These are phyloP conservation scores for Enteromius fasciolatus DNA, from an alignment of 2,797 vertebrate species.

Conservation along the genomic window DNA sequence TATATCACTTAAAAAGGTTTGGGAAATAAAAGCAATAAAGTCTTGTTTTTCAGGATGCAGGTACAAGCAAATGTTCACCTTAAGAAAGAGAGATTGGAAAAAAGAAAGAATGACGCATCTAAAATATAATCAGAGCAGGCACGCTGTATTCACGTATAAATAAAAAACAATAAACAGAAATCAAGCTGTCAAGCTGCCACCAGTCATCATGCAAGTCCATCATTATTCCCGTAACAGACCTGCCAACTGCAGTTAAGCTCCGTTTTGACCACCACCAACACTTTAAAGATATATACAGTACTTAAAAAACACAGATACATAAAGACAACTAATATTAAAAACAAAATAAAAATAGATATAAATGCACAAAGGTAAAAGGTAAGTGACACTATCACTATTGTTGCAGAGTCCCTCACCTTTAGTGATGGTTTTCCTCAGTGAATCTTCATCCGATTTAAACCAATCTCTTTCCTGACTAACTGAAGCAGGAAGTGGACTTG, in stretches of 20 bases:
- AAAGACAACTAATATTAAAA: constrained; percentile 2
- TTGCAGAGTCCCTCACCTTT: constrained; percentile 47
- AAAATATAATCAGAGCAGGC: constrained; percentile 12
- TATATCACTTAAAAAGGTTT: background rate
- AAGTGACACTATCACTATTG: background rate
- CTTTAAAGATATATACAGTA: constrained; percentile 32
- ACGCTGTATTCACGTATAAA: background rate
- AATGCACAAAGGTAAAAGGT: background rate
- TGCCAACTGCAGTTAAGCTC: constrained; percentile 32
- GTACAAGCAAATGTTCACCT: constrained; percentile 30
- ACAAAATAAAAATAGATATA: background rate
- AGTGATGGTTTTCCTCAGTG: constrained; percentile 51
- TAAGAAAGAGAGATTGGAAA: background rate
- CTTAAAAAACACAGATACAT: constrained; percentile 5
- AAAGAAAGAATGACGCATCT: background rate
- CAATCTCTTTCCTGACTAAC: constrained; percentile 64
- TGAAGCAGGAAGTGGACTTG: constrained; percentile 55
- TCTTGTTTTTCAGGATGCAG: constrained; percentile 2
- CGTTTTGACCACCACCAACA: constrained; percentile 16
- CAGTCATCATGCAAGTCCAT: constrained; percentile 37
- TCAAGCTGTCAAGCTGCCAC: constrained; percentile 30
- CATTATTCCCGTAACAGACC: constrained; percentile 38
- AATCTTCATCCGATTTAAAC: constrained; percentile 54
- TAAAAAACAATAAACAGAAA: constrained; percentile 2
- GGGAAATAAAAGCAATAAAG: background rate